Conservation (phyloP, 2,888 invertebrate species). For the Sinodicranocentrus sp. region DNA sequence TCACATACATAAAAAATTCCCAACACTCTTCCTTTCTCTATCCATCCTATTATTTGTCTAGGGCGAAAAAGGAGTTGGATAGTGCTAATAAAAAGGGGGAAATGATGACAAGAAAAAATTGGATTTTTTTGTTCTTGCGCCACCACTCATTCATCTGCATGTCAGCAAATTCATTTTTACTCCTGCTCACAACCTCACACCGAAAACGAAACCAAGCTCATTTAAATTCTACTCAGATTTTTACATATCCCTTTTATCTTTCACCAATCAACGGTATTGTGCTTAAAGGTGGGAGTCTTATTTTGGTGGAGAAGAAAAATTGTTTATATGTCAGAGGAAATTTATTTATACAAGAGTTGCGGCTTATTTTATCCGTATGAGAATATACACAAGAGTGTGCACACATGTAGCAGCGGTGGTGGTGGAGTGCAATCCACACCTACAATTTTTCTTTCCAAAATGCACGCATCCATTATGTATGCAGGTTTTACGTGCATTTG, state of each 20-base stretch:
- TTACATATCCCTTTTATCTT: constrained; percentile 59
- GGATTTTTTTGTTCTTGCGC: constrained; percentile 43
- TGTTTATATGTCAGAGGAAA: too few species aligned
- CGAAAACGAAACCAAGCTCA: constrained; percentile 24
- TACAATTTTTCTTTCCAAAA: constrained; percentile 38
- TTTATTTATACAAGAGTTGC: too few species aligned
- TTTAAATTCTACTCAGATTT: constrained; percentile 58
- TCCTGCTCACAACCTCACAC: constrained; percentile 8
- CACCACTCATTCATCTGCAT: constrained; percentile 47
- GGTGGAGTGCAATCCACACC: constrained; percentile 59
- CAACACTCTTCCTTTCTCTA: constrained; percentile 2
- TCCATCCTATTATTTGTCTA: background rate
- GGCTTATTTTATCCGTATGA: background rate
- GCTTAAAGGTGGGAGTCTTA: background rate
- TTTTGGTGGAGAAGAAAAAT: background rate
- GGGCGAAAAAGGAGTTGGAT: background rate
- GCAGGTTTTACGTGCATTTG: background rate
- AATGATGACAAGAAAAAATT: constrained; percentile 61
- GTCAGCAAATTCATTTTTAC: constrained; percentile 49
- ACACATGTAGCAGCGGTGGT: background rate
- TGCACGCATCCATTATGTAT: constrained; percentile 10
- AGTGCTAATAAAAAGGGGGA: constrained; percentile 32
- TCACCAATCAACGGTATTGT: constrained; percentile 58
- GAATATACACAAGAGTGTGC: background rate
- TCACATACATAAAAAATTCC: constrained; percentile 3